These are phyloP conservation scores for Naso thynnoides DNA, from an alignment of 2,797 vertebrate species.

Conservation along the genomic window DNA sequence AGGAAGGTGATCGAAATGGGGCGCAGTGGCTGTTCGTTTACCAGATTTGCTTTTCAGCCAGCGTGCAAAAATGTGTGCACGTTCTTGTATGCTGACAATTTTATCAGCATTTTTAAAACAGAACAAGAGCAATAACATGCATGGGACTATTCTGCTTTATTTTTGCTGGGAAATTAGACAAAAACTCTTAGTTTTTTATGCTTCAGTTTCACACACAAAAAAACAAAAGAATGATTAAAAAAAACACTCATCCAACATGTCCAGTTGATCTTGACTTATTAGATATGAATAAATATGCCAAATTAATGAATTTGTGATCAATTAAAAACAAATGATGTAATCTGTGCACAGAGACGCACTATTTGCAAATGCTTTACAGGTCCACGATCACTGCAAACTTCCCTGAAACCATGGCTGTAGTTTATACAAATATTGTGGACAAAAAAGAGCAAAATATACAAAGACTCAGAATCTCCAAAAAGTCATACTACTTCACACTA, in stretches of 20 bases:
- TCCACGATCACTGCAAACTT: no score
- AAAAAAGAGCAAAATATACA: constrained; percentile 8
- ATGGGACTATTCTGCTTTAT: background rate
- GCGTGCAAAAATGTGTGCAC: background rate
- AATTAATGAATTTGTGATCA: background rate
- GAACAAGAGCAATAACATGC: background rate
- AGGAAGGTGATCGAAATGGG: background rate
- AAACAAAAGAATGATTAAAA: background rate
- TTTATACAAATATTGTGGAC: background rate
- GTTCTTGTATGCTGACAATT: background rate
- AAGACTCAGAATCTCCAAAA: constrained; percentile 9
- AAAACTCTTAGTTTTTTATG: background rate
- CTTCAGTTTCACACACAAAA: background rate
- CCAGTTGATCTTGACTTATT: background rate
- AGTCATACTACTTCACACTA: background rate
- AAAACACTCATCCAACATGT: background rate
- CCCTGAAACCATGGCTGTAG: no score
- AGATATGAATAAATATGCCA: background rate
- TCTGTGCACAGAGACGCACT: background rate
- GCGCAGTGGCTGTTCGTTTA: background rate
- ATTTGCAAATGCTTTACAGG: background rate
- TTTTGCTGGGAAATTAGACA: background rate
- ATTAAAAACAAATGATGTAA: background rate
- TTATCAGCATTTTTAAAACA: background rate
- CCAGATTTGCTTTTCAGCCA: background rate